Evolutionary conservation across 1,140 invertebrate genomes (phyloP).

Genomic region (Agrypnia vestita): DNA sequence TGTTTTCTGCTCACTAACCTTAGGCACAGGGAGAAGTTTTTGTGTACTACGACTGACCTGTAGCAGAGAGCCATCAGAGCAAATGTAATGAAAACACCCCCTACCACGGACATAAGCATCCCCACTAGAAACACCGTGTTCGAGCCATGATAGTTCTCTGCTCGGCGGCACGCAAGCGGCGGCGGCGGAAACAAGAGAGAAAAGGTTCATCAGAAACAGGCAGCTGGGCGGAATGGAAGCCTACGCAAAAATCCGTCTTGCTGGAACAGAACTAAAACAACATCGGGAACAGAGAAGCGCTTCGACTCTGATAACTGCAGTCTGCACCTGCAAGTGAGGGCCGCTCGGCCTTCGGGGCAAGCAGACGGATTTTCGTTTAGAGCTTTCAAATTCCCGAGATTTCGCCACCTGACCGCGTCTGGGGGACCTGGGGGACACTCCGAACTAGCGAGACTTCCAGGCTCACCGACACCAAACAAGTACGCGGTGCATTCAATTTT

Average conservation of each 20-base stretch:
- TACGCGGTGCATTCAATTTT: not conserved
- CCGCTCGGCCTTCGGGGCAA: constrained; percentile 10
- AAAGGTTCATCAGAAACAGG: constrained; percentile 46
- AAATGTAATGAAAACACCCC: constrained; percentile 98
- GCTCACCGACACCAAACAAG: not conserved
- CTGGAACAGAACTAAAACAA: constrained; percentile 45
- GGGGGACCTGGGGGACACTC: not conserved
- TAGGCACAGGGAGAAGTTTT: constrained; percentile 97
- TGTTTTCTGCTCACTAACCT: constrained; percentile 92
- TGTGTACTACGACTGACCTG: constrained; percentile 98
- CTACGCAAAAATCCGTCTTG: constrained; percentile 47
- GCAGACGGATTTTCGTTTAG: constrained; percentile 61
- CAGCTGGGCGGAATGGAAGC: constrained; percentile 14
- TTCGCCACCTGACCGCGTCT: constrained; percentile 7
- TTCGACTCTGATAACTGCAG: not conserved
- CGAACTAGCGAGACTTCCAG: not conserved
- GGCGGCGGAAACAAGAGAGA: constrained; percentile 57
- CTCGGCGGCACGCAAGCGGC: constrained; percentile 65
- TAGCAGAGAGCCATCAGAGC: constrained; percentile 98
- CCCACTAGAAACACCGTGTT: constrained; percentile 97
- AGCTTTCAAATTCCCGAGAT: constrained; percentile 37
- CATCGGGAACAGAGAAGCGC: constrained; percentile 28
- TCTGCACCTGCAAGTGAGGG: constrained; percentile 23
- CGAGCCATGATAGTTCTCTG: constrained; percentile 94
- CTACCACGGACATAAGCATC: constrained; percentile 98